These are phyloP conservation scores for Ginglymostoma cirratum DNA, from an alignment of 2,113 vertebrate genomes.

Conservation along the genomic window DNA sequence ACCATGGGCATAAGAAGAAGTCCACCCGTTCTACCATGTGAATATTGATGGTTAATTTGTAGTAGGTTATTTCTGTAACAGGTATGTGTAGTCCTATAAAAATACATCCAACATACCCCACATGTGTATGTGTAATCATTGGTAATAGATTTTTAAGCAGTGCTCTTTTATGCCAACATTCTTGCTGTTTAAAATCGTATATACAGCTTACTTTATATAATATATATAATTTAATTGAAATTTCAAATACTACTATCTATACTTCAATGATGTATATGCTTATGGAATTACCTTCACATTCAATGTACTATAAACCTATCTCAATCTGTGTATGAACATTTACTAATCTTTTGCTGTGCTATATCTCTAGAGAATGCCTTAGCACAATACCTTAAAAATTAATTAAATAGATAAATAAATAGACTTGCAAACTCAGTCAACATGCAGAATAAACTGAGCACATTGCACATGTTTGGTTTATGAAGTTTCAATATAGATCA, in stretches of 20 bases:
- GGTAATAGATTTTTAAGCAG: not conserved
- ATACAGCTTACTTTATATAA: not conserved
- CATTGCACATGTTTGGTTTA: not conserved
- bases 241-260: not conserved
- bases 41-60: not conserved
- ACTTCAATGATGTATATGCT: not conserved
- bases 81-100: not conserved
- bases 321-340: not conserved
- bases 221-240: not conserved
- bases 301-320: not conserved
- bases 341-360: not conserved
- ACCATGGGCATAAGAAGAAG: not conserved
- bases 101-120: not conserved
- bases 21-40: not conserved
- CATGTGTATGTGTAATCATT: not conserved
- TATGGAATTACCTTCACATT: not conserved
- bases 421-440: not conserved
- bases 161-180: not conserved
- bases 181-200: not conserved
- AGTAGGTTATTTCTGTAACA: not conserved
- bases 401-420: not conserved
- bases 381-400: not conserved
- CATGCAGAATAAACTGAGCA: not conserved
- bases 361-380: not conserved
- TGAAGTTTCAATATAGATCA: too few relatives aligned